Conservation (phyloP, 2,888 invertebrate species). For the Phymatocera aterrima region DNA sequence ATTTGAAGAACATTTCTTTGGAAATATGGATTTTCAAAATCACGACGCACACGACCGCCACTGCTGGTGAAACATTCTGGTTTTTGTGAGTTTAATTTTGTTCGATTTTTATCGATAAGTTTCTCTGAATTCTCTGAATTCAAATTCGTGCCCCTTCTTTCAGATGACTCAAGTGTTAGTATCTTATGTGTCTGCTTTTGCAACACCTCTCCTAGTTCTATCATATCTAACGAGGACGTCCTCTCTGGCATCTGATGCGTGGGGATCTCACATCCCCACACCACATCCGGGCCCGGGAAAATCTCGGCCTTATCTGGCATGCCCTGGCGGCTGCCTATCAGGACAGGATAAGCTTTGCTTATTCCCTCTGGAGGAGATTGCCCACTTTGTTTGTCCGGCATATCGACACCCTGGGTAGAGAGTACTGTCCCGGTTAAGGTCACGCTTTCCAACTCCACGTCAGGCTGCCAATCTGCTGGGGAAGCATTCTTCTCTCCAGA, state of each 20-base stretch:
- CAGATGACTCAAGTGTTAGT: background rate
- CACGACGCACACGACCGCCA: background rate
- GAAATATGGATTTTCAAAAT: background rate
- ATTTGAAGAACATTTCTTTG: background rate
- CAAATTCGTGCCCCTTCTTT: background rate
- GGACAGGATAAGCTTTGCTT: background rate
- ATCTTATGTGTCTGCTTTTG: background rate
- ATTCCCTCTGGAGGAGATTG: too few relatives aligned
- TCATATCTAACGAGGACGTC: background rate
- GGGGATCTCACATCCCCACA: background rate
- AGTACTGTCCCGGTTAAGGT: too few relatives aligned
- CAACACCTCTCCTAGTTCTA: background rate
- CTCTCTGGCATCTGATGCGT: background rate
- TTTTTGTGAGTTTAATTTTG: background rate
- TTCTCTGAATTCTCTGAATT: background rate
- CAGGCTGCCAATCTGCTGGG: too few relatives aligned
- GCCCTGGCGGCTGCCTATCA: background rate
- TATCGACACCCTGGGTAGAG: too few relatives aligned
- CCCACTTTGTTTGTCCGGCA: too few relatives aligned
- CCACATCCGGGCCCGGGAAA: constrained; percentile 1
- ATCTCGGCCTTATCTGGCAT: background rate
- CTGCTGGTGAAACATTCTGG: background rate
- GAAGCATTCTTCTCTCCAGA: too few relatives aligned
- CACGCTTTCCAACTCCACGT: too few relatives aligned
- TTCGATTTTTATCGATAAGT: background rate